These are phyloP conservation scores for Gouania willdenowi DNA, from an alignment of 2,797 vertebrate species.

Conservation along the genomic window DNA sequence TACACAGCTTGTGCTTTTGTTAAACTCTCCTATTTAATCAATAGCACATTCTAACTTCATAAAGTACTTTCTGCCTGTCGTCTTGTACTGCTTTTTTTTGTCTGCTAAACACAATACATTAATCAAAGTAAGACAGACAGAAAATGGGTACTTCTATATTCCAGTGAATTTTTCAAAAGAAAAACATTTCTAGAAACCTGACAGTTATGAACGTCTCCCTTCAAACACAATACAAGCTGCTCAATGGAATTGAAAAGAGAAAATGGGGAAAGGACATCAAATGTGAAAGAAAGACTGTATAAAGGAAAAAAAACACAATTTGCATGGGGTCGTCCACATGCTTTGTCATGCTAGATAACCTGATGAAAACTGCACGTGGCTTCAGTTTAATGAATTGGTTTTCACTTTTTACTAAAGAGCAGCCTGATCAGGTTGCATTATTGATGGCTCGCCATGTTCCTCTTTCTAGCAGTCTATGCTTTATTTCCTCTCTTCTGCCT, in stretches of 20 bases:
- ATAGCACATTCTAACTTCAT: constrained; percentile 45
- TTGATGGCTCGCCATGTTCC: too few relatives aligned
- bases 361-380: not conserved
- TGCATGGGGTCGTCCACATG: constrained; percentile 4
- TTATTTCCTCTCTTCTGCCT: too few relatives aligned
- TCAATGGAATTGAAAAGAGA: constrained; percentile 30
- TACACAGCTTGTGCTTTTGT: too few relatives aligned
- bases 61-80: constrained; percentile 17
- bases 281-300: not conserved
- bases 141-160: constrained; percentile 46
- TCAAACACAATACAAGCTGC: constrained; percentile 26
- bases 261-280: not conserved
- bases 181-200: constrained; percentile 51
- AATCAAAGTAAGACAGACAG: constrained; percentile 38
- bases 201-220: constrained; percentile 45
- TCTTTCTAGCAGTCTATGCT: too few relatives aligned
- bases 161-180: constrained; percentile 36
- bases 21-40: too few relatives aligned
- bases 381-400: constrained; percentile 1
- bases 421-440: too few relatives aligned
- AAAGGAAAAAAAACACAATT: constrained; percentile 7
- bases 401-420: too few relatives aligned
- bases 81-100: constrained; percentile 14
- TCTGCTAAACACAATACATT: constrained; percentile 24
- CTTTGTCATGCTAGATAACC: constrained; percentile 8